Conservation (phyloP, 2,113 vertebrate genomes). For the Cromileptes altivelis region DNA sequence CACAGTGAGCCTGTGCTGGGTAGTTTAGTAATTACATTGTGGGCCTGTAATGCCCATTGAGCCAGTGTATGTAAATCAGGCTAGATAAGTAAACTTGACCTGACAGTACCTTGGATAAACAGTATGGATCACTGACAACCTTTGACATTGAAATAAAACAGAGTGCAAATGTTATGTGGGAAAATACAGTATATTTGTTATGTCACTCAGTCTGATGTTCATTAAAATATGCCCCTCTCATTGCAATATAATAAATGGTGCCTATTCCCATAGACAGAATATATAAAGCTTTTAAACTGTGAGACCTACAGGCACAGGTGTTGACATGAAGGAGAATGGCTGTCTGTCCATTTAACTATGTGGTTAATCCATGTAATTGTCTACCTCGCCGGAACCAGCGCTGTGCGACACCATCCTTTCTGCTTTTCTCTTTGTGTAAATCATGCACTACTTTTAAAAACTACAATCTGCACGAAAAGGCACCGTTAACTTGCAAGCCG, state of each 20-base stretch:
- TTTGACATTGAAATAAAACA: background rate
- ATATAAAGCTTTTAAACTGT: background rate
- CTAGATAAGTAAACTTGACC: background rate
- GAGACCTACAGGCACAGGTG: background rate
- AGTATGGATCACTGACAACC: background rate
- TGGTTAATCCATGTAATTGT: slow-evolving; percentile 35
- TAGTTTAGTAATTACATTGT: background rate
- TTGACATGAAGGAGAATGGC: background rate
- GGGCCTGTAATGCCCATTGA: background rate
- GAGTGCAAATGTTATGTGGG: background rate
- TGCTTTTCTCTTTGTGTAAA: slow-evolving; percentile 35
- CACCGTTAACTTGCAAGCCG: background rate
- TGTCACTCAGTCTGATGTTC: no score
- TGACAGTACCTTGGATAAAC: background rate
- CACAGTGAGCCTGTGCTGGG: background rate
- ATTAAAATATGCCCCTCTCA: background rate
- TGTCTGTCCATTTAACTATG: slow-evolving; percentile 24
- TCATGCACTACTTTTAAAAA: slow-evolving; percentile 12
- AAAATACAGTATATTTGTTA: background rate
- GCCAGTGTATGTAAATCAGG: background rate
- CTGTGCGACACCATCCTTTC: background rate
- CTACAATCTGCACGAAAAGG: background rate
- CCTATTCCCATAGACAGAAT: background rate
- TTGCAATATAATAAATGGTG: background rate
- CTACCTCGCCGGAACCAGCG: background rate